These are phyloP conservation scores for Eueides isabella DNA, from an alignment of 1,140 invertebrate genomes.

Conservation along the genomic window DNA sequence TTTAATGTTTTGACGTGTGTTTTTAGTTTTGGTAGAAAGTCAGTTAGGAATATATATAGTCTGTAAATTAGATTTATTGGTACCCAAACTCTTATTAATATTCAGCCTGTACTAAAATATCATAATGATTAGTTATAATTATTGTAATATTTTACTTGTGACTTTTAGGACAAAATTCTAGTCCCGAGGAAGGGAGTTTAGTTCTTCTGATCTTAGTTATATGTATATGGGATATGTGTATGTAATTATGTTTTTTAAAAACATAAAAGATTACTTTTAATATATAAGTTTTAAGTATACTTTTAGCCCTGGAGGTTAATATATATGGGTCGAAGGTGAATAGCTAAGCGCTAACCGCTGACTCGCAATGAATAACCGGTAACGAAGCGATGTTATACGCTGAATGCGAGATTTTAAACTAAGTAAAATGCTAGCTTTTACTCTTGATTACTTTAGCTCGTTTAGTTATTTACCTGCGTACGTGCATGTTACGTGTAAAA, in stretches of 20 bases:
- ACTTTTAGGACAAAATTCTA: too few relatives aligned
- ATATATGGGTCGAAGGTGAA: constrained; percentile 58
- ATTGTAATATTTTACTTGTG: too few relatives aligned
- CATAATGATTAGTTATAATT: too few relatives aligned
- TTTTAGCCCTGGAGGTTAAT: constrained; percentile 33
- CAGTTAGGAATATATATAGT: too few relatives aligned
- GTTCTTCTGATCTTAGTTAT: too few relatives aligned
- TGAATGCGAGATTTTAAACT: constrained; percentile 55
- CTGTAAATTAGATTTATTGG: too few relatives aligned
- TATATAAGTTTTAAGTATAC: neutral
- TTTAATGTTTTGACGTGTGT: too few relatives aligned
- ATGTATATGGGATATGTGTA: too few relatives aligned
- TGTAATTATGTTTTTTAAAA: neutral
- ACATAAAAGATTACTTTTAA: neutral
- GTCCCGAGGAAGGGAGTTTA: too few relatives aligned
- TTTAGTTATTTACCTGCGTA: constrained; percentile 27
- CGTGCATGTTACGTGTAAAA: neutral
- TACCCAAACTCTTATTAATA: too few relatives aligned
- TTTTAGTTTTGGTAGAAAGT: too few relatives aligned
- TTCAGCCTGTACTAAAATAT: too few relatives aligned
- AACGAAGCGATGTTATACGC: constrained; percentile 61
- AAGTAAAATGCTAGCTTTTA: constrained; percentile 39
- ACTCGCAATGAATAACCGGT: constrained; percentile 57
- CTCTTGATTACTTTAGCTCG: constrained; percentile 27
- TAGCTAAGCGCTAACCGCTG: constrained; percentile 47